phyloP scores from a whole-genome alignment of 2,797 vertebrate genomes.

The Rhinoraja longicauda region DNA sequence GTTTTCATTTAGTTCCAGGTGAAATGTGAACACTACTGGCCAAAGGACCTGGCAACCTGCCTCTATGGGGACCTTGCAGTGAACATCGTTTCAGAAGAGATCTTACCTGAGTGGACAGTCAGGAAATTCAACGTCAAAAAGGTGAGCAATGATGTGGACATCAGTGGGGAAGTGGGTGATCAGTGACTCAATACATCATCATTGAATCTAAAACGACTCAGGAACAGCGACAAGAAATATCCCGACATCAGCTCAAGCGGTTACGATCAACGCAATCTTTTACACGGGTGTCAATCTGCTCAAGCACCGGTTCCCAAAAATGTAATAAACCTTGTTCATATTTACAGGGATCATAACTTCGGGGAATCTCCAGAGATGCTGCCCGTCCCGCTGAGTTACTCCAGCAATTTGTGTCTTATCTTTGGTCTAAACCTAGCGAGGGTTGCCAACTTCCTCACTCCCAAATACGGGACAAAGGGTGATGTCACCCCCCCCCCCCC shows the following conservation, averaged over 20 bases:
- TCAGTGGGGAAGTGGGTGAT: too few species aligned
- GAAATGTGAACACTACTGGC: slow-evolving; percentile 79
- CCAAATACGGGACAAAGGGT: too few species aligned
- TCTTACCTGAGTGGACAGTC: slow-evolving; percentile 59
- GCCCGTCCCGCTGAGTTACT: too few species aligned
- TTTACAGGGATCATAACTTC: not conserved
- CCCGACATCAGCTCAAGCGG: not conserved
- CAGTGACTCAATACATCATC: too few species aligned
- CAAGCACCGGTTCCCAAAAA: not conserved
- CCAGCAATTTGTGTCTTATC: too few species aligned
- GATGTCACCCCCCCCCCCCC: too few species aligned
- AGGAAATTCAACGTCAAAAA: slow-evolving; percentile 63
- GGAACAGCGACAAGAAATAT: too few species aligned
- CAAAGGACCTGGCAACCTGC: slow-evolving; percentile 51
- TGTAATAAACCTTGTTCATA: not conserved
- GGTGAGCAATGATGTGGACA: slow-evolving; percentile 47
- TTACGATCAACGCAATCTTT: not conserved
- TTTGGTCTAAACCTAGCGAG: too few species aligned
- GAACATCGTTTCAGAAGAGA: slow-evolving; percentile 53
- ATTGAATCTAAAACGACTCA: too few species aligned
- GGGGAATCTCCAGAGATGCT: too few species aligned
- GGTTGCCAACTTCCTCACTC: too few species aligned
- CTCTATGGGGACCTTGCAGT: slow-evolving; percentile 56
- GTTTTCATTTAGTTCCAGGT: slow-evolving; percentile 50
- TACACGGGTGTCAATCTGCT: not conserved